Base-by-base conservation (phyloP, 2,888 invertebrate genomes). In the Cephus rjabovi region DNA sequence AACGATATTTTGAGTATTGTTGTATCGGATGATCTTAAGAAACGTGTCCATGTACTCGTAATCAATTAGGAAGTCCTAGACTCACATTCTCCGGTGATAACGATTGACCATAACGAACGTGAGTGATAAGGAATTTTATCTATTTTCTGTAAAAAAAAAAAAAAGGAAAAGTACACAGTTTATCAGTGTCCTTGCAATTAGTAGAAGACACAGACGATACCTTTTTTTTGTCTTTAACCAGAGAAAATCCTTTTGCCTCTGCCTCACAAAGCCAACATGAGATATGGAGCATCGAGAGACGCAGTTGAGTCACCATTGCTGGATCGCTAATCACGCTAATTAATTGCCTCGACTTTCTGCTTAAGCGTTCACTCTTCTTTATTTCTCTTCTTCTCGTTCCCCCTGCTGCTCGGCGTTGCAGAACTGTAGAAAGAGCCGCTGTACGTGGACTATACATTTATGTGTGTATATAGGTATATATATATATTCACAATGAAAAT, bases 361-460 rank as follows among this genome's bases (percentile, higher is more conserved):
- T 56, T 56, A 56, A 83, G 77, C 81, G 79, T 83, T 81, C 77
- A 73, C 75, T 84, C 76, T 76, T 40, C 40, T 31, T 75, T 34
- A 31, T 75, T 56, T 34, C 40, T 78, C 30, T 11, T 34, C 71
- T 15, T 31, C 71, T 31, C 30, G 2, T 71, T 71, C 2, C 11
- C 71, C 23, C 71, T 56, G 56, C 9, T 56, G 56, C 56, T 56
- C 56, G 9, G 2, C 56, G 56, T 56, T 23, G 56, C 56, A 23
- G 56, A 56, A 56, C 56, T 56, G 23, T 56, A 56, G 56, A 56
- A 56, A 56, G 56, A 56, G 56, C 56, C 23, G 23, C 56, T 56
- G 9, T 23, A 23, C 6, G 23, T 23, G 23, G 23, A 56, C 23
- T 56, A 23, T 56, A 15, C 23, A 2, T 56, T 23, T 23, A 2